Base-by-base conservation (phyloP, 2,797 vertebrate genomes). In the Neopelma chrysocephalum region DNA sequence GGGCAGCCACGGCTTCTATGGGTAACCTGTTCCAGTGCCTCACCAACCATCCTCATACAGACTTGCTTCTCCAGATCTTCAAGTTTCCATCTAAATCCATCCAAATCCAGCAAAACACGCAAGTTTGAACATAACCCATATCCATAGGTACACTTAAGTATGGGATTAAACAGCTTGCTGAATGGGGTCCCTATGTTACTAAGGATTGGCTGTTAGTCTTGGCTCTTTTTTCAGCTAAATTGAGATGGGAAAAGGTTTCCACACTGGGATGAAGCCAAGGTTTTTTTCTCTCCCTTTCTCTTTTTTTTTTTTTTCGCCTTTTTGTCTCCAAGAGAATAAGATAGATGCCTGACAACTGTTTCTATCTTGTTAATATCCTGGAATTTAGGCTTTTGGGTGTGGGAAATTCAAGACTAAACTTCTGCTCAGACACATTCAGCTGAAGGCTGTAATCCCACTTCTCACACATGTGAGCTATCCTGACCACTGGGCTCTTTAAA, bases 201-300 rank as follows among this genome's bases (percentile, higher is more conserved):
- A 26, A 68, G 38, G 60, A 69, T 45, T 94, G 78, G 78, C 83
- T 93, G 90, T 82, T 89, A 93, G 68, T 77, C 50, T 90, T 95
- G 93, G 93, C 92, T 95, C 83, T 89, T 87, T 92, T 90, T 85
- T 90, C 56, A 72, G 76, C 76, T 81, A 89, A 92, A 95, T 43
- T 70, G 61, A 91, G 91, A 93, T 94, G 91, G 68, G 65, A 83
- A 96, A 91, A 92, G 57, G 75, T 89, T 97, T 96, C 79, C 65
- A 91, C 15, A 2, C 38, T 58, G 43, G 51, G 53, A 64, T 75
- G 32, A 92, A 89, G 87, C 88, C 84, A 91, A 92, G 11, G 9
- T 1, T 1, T 79, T 82, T 89, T 76, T 20, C 8, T 78, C 19
- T 71, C 72, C 25, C 26, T 42, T 62, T 82, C 27, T 58, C 15